Evolutionary conservation across 1,140 invertebrate species (phyloP).

Genomic region (Portunus trituberculatus): DNA sequence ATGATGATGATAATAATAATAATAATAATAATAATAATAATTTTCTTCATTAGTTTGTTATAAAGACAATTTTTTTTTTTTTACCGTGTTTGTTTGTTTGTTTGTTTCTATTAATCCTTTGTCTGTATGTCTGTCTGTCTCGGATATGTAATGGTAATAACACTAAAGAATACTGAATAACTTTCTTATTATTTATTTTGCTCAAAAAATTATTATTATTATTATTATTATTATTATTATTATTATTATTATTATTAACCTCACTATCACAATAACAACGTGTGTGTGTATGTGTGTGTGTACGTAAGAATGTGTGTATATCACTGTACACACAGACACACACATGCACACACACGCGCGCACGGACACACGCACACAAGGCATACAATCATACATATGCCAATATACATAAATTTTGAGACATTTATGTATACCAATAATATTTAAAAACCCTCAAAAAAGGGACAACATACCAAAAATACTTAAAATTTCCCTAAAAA

Average conservation of each 20-base stretch:
- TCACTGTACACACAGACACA: not conserved
- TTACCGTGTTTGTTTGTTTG: not conserved
- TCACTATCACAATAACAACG: not conserved
- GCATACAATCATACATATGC: not conserved
- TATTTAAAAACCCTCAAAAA: no score
- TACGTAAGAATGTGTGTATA: not conserved
- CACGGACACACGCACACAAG: slow-evolving; percentile 14
- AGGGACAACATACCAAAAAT: no score
- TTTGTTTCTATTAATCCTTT: not conserved
- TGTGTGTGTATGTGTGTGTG: not conserved
- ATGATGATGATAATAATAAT: not conserved
- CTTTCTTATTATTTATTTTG: not conserved
- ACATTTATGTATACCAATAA: no score
- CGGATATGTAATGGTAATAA: no score
- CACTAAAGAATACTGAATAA: not conserved
- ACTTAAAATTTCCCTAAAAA: no score
- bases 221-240: not conserved
- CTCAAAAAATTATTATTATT: not conserved
- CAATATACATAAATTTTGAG: no score
- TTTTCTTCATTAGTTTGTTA: not conserved
- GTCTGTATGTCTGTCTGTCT: not conserved
- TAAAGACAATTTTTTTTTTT: not conserved
- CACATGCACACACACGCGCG: slow-evolving; percentile 22
- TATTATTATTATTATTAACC: not conserved
- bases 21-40: not conserved